Percentiles rank a stretch among this genome's conserved stretches.
Conservation (phyloP, 2,888 invertebrate species). For the Lasioglossum lativentre region DNA sequence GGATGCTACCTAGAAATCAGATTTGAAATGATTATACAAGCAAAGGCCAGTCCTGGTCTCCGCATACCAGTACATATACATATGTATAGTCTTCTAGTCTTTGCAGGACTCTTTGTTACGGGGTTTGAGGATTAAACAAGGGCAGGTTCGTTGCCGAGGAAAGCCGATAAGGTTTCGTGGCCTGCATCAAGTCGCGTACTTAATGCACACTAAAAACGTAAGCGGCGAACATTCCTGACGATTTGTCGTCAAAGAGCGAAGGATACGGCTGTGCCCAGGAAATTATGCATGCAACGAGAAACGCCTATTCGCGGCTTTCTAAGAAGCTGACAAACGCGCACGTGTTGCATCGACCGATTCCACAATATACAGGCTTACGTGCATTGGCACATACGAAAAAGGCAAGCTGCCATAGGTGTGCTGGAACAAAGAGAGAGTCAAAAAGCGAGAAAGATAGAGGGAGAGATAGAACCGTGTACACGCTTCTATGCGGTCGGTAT, state of each 20-base stretch:
- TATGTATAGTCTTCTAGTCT: too few species aligned
- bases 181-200: background rate
- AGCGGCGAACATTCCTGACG: constrained; percentile 8
- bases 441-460: background rate
- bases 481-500: constrained; percentile 38
- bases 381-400: constrained; percentile 56
- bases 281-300: constrained; percentile 42
- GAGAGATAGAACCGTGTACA: background rate
- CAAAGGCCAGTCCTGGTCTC: background rate
- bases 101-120: background rate
- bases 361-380: constrained; percentile 34
- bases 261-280: background rate
- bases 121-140: background rate
- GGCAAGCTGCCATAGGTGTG: constrained; percentile 4
- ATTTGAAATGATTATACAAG: background rate
- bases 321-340: constrained; percentile 73
- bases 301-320: constrained; percentile 46
- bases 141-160: background rate
- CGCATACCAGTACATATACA: too few species aligned
- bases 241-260: constrained; percentile 18
- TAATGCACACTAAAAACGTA: background rate
- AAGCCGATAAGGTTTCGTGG: background rate
- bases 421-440: background rate
- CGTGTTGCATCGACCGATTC: constrained; percentile 53
- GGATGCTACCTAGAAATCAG: too few species aligned